These are phyloP conservation scores for Chunga burmeisteri DNA, from an alignment of 2,113 vertebrate genomes.

Conservation along the genomic window DNA sequence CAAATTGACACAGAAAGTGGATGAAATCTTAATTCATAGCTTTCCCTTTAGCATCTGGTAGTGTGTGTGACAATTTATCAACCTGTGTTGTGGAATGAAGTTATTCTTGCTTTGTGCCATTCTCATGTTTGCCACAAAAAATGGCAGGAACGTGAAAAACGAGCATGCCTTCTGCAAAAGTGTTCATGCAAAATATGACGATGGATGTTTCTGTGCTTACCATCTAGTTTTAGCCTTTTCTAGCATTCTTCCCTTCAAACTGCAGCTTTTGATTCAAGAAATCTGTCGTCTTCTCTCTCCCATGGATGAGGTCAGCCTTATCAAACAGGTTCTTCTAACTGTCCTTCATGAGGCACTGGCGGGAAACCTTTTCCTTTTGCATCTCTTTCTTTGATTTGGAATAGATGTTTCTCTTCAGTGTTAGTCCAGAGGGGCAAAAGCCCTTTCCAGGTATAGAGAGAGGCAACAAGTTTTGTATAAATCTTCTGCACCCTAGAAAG, in stretches of 20 bases:
- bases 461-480: background rate
- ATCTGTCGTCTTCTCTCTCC: background rate
- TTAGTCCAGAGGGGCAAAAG: background rate
- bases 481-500: background rate
- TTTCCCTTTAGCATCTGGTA: background rate
- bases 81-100: background rate
- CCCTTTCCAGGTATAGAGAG: background rate
- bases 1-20: background rate
- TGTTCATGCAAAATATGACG: rapidly evolving
- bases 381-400: background rate
- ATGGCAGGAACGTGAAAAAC: background rate
- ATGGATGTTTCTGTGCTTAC: background rate
- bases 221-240: background rate
- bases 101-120: background rate
- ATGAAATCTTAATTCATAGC: conserved; percentile 8
- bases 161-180: background rate
- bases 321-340: background rate
- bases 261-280: background rate
- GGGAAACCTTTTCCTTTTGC: background rate
- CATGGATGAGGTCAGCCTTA: background rate
- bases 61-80: background rate
- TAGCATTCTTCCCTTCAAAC: background rate
- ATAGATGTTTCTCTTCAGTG: background rate
- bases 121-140: background rate
- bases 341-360: background rate